phyloP scores from a whole-genome alignment of 2,797 vertebrate species.

The Acanthornis magna region DNA sequence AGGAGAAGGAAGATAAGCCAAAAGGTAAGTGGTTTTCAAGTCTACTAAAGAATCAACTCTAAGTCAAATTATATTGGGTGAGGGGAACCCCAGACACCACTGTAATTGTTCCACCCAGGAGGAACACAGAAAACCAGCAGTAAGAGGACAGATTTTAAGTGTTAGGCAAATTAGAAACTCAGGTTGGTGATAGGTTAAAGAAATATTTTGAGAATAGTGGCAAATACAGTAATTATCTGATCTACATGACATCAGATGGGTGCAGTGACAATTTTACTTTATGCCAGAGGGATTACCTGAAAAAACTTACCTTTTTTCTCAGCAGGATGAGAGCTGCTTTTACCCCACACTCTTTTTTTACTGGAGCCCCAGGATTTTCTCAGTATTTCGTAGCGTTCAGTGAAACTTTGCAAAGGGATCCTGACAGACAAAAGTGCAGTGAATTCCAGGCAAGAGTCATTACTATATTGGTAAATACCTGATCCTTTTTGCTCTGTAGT shows the following conservation, averaged over 20 bases:
- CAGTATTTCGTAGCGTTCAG: conserved; percentile 85
- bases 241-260: accelerated
- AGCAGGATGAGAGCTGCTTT: background rate
- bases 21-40: background rate
- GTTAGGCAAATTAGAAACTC: background rate
- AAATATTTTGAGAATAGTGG: background rate
- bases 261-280: background rate
- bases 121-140: background rate
- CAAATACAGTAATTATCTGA: background rate
- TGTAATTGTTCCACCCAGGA: background rate
- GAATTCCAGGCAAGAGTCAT: background rate
- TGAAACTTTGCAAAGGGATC: conserved; percentile 85
- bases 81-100: background rate
- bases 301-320: background rate
- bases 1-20: conserved; percentile 42
- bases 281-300: background rate
- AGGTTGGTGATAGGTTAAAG: background rate
- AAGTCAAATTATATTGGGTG: background rate
- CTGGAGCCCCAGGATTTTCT: conserved; percentile 26
- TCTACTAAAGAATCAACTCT: background rate
- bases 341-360: background rate
- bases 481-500: background rate
- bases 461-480: background rate
- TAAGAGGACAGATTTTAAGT: background rate
- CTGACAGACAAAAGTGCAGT: conserved; percentile 66